phyloP scores from a whole-genome alignment of 2,113 vertebrate genomes.

The Girardinichthys multiradiatus region DNA sequence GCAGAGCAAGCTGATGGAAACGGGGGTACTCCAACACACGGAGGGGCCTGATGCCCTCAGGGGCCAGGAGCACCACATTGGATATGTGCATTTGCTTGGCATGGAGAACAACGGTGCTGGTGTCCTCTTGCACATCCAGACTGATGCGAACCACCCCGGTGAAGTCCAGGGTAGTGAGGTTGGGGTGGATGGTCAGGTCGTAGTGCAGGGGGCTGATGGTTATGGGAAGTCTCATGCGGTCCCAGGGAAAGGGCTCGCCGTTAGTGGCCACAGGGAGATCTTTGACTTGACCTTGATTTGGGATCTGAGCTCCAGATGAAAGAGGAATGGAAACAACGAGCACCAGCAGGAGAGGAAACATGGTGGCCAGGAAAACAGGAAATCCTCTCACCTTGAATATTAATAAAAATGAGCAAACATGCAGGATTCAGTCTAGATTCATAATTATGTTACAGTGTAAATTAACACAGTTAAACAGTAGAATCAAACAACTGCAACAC shows the following conservation, averaged over 20 bases:
- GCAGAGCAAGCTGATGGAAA: conserved; percentile 85
- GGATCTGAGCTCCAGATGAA: conserved; percentile 58
- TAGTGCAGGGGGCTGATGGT: conserved; percentile 84
- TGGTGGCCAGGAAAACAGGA: conserved; percentile 24
- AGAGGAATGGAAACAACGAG: conserved; percentile 8
- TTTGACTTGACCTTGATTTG: conserved; percentile 29
- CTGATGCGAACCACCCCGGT: conserved; percentile 77
- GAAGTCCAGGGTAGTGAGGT: conserved; percentile 86
- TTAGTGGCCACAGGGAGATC: conserved; percentile 63
- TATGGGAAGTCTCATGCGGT: conserved; percentile 83
- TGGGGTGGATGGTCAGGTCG: conserved; percentile 86
- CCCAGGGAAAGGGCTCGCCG: conserved; percentile 85
- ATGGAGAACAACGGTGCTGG: conserved; percentile 84
- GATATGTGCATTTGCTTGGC: conserved; percentile 80
- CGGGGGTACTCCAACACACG: conserved; percentile 79
- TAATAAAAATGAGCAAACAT: background rate
- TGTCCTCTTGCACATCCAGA: conserved; percentile 76
- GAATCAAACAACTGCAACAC: background rate
- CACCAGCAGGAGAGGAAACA: conserved; percentile 56
- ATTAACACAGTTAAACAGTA: background rate
- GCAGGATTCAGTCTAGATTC: background rate
- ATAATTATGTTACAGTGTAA: background rate
- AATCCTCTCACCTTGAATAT: conserved; percentile 41
- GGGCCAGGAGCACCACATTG: conserved; percentile 67
- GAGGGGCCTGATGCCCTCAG: conserved; percentile 40